Conservation (phyloP, 53 echinoderm and acorn worm species). For the Paelopatides confundens region DNA sequence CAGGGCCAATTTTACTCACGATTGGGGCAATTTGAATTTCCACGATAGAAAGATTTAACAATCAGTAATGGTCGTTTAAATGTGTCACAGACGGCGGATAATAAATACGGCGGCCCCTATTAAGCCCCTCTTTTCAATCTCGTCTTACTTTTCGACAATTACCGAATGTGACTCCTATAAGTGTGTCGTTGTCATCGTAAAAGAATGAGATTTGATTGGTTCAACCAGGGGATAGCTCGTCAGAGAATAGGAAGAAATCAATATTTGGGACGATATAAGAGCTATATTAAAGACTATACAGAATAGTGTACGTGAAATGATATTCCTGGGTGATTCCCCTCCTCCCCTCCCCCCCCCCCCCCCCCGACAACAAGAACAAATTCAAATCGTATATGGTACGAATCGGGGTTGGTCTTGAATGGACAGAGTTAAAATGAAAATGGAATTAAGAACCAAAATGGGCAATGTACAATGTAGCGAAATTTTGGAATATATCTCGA, state of each 20-base stretch:
- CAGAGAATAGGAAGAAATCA: too few relatives aligned
- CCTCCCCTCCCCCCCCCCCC: not conserved
- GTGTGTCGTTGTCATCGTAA: not conserved
- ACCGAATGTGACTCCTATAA: not conserved
- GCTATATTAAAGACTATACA: too few relatives aligned
- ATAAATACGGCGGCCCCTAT: not conserved
- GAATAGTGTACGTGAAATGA: too few relatives aligned
- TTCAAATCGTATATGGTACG: too few relatives aligned
- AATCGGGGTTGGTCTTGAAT: too few relatives aligned
- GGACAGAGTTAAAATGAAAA: too few relatives aligned
- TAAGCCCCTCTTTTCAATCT: not conserved
- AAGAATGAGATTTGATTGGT: not conserved
- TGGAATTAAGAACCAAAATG: too few relatives aligned
- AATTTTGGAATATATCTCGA: too few relatives aligned
- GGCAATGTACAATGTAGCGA: too few relatives aligned
- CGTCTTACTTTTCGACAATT: not conserved
- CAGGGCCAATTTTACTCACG: not conserved
- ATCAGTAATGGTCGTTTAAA: not conserved
- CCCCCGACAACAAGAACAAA: too few relatives aligned
- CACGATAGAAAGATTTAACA: not conserved
- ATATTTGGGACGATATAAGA: too few relatives aligned
- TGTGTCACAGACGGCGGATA: not conserved
- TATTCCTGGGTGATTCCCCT: not conserved
- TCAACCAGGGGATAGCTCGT: not conserved
- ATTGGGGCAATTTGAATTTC: not conserved